phyloP scores from a whole-genome alignment of 2,888 invertebrate genomes.

The Alviniconcha strummeri region DNA sequence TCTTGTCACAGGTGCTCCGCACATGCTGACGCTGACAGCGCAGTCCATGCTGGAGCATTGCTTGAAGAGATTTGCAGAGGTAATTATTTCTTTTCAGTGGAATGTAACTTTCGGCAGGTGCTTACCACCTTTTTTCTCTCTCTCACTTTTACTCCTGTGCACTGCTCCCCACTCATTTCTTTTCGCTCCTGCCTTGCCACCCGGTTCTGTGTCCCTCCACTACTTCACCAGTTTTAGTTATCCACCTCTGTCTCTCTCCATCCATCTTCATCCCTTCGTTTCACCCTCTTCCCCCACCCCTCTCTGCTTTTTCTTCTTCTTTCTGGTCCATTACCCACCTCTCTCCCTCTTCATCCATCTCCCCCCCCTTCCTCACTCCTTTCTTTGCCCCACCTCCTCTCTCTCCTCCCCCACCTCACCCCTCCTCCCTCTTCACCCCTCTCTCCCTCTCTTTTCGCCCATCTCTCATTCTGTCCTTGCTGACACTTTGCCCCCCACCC shows the following conservation, averaged over 20 bases:
- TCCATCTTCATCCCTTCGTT: background rate
- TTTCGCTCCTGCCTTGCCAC: background rate
- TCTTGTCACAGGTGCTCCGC: conserved; percentile 80
- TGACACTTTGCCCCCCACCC: background rate
- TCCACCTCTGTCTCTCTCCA: too few species aligned
- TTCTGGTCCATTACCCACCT: background rate
- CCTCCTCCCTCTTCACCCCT: background rate
- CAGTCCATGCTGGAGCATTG: conserved; percentile 91
- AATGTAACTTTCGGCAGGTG: background rate
- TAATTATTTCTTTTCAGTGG: conserved; percentile 67
- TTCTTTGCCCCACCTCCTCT: background rate
- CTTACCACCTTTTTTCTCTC: background rate
- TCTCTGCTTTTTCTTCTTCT: background rate
- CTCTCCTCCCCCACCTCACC: background rate
- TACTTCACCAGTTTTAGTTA: background rate
- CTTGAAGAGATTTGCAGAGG: conserved; percentile 90
- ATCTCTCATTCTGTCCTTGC: background rate
- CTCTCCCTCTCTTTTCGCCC: background rate
- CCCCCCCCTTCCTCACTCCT: background rate
- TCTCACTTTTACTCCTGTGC: background rate
- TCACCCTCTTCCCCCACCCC: background rate
- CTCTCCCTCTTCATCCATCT: background rate
- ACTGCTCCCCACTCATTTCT: background rate
- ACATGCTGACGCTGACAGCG: conserved; percentile 88
- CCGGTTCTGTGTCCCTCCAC: background rate